Percentiles rank a stretch among this genome's conserved stretches.
Conservation (phyloP, 2,113 vertebrate species). For the Serilophus lunatus region DNA sequence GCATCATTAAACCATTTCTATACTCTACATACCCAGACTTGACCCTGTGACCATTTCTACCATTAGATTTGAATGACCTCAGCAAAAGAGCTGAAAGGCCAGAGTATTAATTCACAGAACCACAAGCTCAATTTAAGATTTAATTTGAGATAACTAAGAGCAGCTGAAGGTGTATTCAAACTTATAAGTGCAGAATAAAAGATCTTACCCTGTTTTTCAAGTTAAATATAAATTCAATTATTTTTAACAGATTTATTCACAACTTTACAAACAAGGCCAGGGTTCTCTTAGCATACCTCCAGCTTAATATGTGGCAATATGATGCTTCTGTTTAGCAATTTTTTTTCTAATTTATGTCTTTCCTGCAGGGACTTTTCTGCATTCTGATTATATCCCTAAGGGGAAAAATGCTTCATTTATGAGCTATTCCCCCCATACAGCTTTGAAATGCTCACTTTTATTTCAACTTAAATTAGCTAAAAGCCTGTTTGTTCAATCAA, state of each 20-base stretch:
- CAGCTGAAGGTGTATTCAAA: slow-evolving; percentile 81
- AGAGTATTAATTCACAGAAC: slow-evolving; percentile 80
- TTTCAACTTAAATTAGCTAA: slow-evolving; percentile 43
- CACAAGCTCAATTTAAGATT: slow-evolving; percentile 85
- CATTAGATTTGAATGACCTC: slow-evolving; percentile 81
- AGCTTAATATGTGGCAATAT: slow-evolving; percentile 28
- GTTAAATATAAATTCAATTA: slow-evolving; percentile 76
- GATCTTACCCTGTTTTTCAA: slow-evolving; percentile 73
- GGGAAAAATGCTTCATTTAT: slow-evolving; percentile 49
- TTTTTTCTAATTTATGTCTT: slow-evolving; percentile 53
- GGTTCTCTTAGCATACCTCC: slow-evolving; percentile 14
- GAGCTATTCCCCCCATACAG: slow-evolving; percentile 11
- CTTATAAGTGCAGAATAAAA: slow-evolving; percentile 74
- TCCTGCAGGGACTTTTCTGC: slow-evolving; percentile 56
- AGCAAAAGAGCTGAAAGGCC: slow-evolving; percentile 78
- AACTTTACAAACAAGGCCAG: slow-evolving; percentile 69
- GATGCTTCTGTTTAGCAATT: slow-evolving; percentile 38
- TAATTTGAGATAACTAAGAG: slow-evolving; percentile 85
- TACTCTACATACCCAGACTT: slow-evolving; percentile 66
- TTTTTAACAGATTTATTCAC: slow-evolving; percentile 74
- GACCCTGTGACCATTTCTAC: slow-evolving; percentile 76
- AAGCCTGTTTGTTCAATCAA: slow-evolving; percentile 1
- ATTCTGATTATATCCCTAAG: slow-evolving; percentile 54
- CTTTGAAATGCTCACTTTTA: slow-evolving; percentile 46
- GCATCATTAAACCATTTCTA: slow-evolving; percentile 77